phyloP scores from a whole-genome alignment of 2,113 vertebrate genomes.

The Hyla sarda region DNA sequence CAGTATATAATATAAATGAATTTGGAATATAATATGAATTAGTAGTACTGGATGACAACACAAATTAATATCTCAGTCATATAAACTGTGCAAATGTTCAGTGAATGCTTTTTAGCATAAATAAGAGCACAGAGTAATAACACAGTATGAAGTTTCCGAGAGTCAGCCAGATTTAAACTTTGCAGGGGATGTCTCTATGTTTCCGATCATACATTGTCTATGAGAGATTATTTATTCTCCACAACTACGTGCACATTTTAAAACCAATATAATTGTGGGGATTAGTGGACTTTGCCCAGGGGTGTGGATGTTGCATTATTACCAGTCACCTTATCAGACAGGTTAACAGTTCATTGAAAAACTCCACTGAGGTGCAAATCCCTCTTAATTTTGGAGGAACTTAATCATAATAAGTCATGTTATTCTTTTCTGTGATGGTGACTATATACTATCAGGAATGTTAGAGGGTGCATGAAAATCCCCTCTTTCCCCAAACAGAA shows the following conservation, averaged over 20 bases:
- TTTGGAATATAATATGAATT: no score
- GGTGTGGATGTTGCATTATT: slow-evolving; percentile 38
- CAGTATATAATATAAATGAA: no score
- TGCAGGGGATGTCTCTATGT: not conserved
- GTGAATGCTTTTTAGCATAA: not conserved
- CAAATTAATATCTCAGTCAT: not conserved
- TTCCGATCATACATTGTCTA: slow-evolving; percentile 13
- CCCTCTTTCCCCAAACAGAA: not conserved
- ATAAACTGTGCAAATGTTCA: not conserved
- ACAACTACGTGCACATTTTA: slow-evolving; percentile 32
- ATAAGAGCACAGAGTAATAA: not conserved
- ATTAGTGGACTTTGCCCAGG: slow-evolving; percentile 24
- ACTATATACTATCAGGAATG: slow-evolving; percentile 3
- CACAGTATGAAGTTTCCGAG: not conserved
- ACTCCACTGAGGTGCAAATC: slow-evolving; percentile 17
- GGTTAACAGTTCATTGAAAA: slow-evolving; percentile 18
- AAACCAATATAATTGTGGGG: slow-evolving; percentile 42
- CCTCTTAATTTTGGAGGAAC: not conserved
- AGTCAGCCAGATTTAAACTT: not conserved
- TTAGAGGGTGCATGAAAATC: not conserved
- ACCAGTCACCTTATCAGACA: slow-evolving; percentile 37
- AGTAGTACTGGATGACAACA: no score
- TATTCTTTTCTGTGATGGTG: slow-evolving; percentile 8
- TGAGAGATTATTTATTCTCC: slow-evolving; percentile 30
- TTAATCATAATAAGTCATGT: slow-evolving; percentile 30